Conservation (phyloP, 2,113 vertebrate species). For the Zeus faber region DNA sequence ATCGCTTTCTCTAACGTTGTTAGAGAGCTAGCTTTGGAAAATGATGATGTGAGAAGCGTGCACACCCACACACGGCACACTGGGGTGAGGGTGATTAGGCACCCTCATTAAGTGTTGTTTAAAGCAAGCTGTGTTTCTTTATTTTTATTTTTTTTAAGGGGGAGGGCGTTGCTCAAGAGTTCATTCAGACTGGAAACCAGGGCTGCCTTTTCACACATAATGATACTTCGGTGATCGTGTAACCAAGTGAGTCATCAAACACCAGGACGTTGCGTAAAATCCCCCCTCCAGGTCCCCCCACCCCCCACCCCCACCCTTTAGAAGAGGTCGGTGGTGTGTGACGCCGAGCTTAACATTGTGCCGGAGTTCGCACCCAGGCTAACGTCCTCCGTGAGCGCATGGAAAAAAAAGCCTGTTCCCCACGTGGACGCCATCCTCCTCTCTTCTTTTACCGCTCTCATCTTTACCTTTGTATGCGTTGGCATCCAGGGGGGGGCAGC, state of each 20-base stretch:
- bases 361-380: slow-evolving; percentile 61
- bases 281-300: slow-evolving; percentile 38
- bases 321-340: slow-evolving; percentile 48
- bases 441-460: too few relatives aligned
- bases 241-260: slow-evolving; percentile 72
- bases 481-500: too few relatives aligned
- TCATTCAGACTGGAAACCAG: slow-evolving; percentile 54
- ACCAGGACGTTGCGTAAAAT: slow-evolving; percentile 69
- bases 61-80: slow-evolving; percentile 47
- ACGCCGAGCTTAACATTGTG: slow-evolving; percentile 48
- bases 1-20: slow-evolving; percentile 28
- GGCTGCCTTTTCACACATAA: slow-evolving; percentile 59
- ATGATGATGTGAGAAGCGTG: slow-evolving; percentile 47
- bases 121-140: slow-evolving; percentile 64
- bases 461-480: too few relatives aligned
- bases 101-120: slow-evolving; percentile 67
- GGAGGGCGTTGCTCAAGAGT: slow-evolving; percentile 42
- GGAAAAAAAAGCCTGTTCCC: slow-evolving; percentile 45
- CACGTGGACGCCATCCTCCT: slow-evolving; percentile 28
- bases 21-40: slow-evolving; percentile 31
- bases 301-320: slow-evolving; percentile 17
- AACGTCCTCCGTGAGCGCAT: slow-evolving; percentile 38
- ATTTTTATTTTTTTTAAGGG: too few relatives aligned
- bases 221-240: slow-evolving; percentile 74
- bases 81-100: too few relatives aligned